phyloP scores from a whole-genome alignment of 2,888 invertebrate genomes.

The Pandemis cinnamomeana region DNA sequence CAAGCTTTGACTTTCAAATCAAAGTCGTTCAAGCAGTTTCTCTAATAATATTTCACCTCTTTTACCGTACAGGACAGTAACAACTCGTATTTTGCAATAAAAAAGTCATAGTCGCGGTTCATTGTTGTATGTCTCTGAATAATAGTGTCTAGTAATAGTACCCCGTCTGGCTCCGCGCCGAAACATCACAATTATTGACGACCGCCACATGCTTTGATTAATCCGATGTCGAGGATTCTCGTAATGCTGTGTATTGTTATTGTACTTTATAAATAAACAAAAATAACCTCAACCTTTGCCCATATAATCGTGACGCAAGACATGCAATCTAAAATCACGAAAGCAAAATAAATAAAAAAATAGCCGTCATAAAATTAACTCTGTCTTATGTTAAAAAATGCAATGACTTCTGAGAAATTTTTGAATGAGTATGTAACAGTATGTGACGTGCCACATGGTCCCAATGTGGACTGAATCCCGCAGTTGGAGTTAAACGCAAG shows the following conservation, averaged over 20 bases:
- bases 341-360: background rate
- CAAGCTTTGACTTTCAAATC: background rate
- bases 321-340: background rate
- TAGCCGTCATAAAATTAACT: background rate
- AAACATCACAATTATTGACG: conserved; percentile 55
- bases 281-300: conserved; percentile 26
- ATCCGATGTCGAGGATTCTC: conserved; percentile 15
- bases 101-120: conserved; percentile 3
- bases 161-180: conserved; percentile 61
- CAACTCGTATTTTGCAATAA: conserved; percentile 3
- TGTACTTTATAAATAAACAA: conserved; percentile 11
- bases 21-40: background rate
- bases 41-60: background rate
- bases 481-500: background rate
- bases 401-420: background rate
- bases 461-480: background rate
- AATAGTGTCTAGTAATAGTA: conserved; percentile 42
- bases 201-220: conserved; percentile 33
- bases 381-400: background rate
- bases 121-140: conserved; percentile 28
- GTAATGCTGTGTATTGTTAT: conserved; percentile 11
- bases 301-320: background rate
- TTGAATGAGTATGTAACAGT: background rate
- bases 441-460: background rate
- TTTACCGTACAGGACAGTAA: background rate